Base-by-base conservation (phyloP, 2,113 vertebrate genomes). In the Pleuronectes platessa region DNA sequence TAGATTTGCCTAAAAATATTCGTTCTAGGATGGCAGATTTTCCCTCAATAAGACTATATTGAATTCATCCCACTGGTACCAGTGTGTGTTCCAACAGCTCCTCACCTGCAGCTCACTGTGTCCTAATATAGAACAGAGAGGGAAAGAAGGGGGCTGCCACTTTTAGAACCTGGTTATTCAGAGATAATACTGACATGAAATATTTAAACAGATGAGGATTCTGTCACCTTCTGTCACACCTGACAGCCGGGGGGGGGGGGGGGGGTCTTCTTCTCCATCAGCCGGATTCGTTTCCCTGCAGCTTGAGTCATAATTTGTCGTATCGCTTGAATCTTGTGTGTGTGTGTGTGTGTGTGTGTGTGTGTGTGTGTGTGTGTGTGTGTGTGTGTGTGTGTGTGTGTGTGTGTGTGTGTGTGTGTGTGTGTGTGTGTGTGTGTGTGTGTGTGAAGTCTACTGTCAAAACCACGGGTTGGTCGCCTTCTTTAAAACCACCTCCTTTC, bases 121-220 rank as follows among this genome's bases (percentile, higher is more conserved):
- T 72, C 67, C 69, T 69, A 51, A 67, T 55, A 62, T 59, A 81
- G 80, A 24, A 20, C 6, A 70, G 51, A 68, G 15, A 35, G 20
- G 27, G 65, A 58, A 73, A 60, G 72, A 61, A 27, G 55, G 12
- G 13, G 11, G 21, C 49, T n/a, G 64, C 77, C 70, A 56, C 70
- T 68, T 86, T 88, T 87, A 84, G 86, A 84, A 74, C 37, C n/a
- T 21, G 58, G 80, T 71, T 81, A 78, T 87, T 86, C 59, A 23
- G 77, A 84, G 76, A 79, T 88, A 84, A 82, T 82, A 73, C 31
- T 26, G 70, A 4, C 54, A 85, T 88, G 5, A 85, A 88, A 67
- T 88, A 88, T 88, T 89, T 62, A 88, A 79, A 74, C 3, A 40
- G 65, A 61, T n/a, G 63, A 71, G 37, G 72, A 60, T 79, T 79